A percentile compares a stretch with the other conserved stretches of the same genome.
These are phyloP conservation scores for Exaiptasia diaphana DNA, from an alignment of 64 coral and sea anemone species.

Conservation along the genomic window DNA sequence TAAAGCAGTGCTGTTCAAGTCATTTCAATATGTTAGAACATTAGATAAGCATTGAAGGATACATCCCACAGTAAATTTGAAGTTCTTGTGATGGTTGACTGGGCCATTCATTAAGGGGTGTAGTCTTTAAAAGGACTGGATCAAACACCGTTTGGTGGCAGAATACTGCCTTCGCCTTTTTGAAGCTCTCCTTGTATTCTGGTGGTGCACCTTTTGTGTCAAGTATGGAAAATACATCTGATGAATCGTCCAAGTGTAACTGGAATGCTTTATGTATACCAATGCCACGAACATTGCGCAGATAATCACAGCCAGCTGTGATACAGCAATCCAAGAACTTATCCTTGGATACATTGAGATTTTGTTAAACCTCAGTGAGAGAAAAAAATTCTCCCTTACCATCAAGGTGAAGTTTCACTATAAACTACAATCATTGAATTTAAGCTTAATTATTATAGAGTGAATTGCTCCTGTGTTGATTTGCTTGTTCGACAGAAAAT, in stretches of 20 bases:
- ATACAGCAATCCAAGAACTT: constrained; percentile 44
- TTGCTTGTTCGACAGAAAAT: background rate
- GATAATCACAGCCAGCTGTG: constrained; percentile 52
- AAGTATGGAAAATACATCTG: constrained; percentile 14
- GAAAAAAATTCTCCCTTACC: constrained; percentile 30
- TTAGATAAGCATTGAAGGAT: constrained; percentile 34
- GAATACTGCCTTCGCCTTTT: constrained; percentile 43
- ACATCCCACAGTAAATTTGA: constrained; percentile 49
- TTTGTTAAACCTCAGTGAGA: constrained; percentile 5
- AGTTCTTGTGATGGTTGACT: constrained; percentile 5
- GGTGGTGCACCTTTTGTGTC: constrained; percentile 1
- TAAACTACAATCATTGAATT: constrained; percentile 40
- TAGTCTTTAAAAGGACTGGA: background rate
- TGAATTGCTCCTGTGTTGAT: too few species aligned
- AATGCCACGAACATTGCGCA: constrained; percentile 28
- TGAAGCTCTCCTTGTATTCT: constrained; percentile 26
- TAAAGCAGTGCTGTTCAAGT: too few species aligned
- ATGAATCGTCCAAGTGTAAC: constrained; percentile 6
- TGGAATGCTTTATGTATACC: constrained; percentile 48
- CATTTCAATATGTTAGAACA: background rate
- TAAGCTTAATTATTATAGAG: too few species aligned
- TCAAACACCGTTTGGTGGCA: constrained; percentile 61
- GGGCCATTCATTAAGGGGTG: constrained; percentile 37
- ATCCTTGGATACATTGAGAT: constrained; percentile 5
- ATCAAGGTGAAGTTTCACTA: constrained; percentile 31